phyloP scores from a whole-genome alignment of 2,797 vertebrate genomes.

The Brachyrhaphis roseni region DNA sequence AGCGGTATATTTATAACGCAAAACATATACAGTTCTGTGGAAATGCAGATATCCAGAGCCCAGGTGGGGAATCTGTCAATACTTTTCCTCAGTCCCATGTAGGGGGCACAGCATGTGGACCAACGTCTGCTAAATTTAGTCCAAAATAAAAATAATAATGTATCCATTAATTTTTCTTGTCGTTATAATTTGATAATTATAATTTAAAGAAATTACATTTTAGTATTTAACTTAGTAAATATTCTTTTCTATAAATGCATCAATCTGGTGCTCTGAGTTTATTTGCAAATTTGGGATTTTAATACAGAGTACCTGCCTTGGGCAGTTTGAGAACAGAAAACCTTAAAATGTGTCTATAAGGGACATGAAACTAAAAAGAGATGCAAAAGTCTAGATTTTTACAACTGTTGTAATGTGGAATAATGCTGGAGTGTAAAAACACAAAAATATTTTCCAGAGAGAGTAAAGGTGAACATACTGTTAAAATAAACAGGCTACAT shows the following conservation, averaged over 20 bases:
- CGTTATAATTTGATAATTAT: not conserved
- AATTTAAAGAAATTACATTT: not conserved
- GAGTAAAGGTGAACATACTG: not conserved
- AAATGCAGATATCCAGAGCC: not conserved
- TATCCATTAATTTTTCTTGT: not conserved
- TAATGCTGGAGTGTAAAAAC: not conserved
- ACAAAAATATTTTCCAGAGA: not conserved
- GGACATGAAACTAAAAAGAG: not conserved
- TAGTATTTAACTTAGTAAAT: not conserved
- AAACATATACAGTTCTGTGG: not conserved
- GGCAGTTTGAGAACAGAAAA: not conserved
- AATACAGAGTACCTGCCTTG: not conserved
- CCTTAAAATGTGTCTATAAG: not conserved
- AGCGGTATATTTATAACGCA: constrained; percentile 30
- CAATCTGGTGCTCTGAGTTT: not conserved
- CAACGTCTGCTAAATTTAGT: not conserved
- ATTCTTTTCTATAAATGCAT: not conserved
- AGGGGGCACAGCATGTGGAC: not conserved
- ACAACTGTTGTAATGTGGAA: not conserved
- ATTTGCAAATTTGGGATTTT: not conserved
- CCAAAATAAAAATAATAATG: not conserved
- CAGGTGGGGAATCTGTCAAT: not conserved
- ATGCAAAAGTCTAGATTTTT: not conserved
- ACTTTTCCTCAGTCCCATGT: not conserved
- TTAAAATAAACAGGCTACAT: not conserved